A percentile compares a stretch with the other conserved stretches of the same genome.
These are phyloP conservation scores for Akabosia matsudoensis DNA, from an alignment of 1,140 invertebrate genomes.

Conservation along the genomic window DNA sequence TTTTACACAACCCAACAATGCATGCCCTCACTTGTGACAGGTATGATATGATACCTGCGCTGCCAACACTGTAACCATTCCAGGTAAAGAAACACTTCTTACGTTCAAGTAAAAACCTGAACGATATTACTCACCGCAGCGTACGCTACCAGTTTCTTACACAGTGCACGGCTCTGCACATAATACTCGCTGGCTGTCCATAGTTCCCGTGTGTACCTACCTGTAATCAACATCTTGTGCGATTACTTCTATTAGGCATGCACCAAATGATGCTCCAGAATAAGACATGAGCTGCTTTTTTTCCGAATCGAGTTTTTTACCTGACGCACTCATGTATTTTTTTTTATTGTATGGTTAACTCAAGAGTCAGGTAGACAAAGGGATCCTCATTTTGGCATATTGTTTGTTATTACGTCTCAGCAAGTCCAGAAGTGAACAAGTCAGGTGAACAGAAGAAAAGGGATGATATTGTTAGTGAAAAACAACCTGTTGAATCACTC, in stretches of 20 bases:
- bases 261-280: not conserved
- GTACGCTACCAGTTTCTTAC: no score
- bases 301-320: not conserved
- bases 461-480: not conserved
- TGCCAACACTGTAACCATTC: no score
- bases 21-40: no score
- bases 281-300: not conserved
- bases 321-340: no score
- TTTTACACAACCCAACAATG: no score
- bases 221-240: not conserved
- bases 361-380: slow-evolving; percentile 15
- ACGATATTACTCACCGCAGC: no score
- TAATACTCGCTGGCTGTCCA: not conserved
- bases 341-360: no score
- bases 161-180: not conserved
- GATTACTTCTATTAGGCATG: not conserved
- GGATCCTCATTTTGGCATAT: not conserved
- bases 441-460: not conserved
- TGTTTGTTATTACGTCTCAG: slow-evolving; percentile 11
- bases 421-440: slow-evolving; percentile 18
- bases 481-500: slow-evolving; percentile 7
- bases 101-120: no score
- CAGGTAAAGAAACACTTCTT: no score
- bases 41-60: no score
- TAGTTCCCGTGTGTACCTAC: not conserved